Conservation (phyloP, 2,797 vertebrate genomes). For the Chelonia mydas region DNA sequence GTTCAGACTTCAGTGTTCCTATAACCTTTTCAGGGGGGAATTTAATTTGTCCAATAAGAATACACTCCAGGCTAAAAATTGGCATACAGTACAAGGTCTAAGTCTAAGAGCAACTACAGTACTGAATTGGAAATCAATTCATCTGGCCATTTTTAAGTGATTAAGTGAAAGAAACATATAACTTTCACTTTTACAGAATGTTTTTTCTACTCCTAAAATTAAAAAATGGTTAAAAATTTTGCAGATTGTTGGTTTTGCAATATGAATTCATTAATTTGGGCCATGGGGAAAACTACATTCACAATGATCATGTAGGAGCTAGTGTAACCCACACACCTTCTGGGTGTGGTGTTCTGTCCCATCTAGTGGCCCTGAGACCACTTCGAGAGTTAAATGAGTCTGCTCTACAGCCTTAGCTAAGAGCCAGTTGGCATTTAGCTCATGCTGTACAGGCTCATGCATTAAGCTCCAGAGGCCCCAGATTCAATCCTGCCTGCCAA, state of each 20-base stretch:
- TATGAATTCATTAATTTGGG: background rate
- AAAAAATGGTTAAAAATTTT: background rate
- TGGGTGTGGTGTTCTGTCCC: no score
- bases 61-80: background rate
- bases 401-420: no score
- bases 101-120: background rate
- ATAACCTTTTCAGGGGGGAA: background rate
- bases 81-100: background rate
- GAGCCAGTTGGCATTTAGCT: no score
- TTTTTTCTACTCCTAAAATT: background rate
- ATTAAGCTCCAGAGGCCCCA: no score
- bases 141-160: background rate
- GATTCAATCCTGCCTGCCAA: no score
- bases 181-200: background rate
- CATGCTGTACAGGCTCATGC: no score
- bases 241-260: background rate
- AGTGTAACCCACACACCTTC: no score
- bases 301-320: background rate
- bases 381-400: no score
- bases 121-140: background rate
- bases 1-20: background rate
- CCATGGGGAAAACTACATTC: background rate
- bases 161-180: background rate
- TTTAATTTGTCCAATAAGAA: background rate
- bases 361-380: no score